Evolutionary conservation across 2,888 invertebrate species (phyloP), one percentile per base, ranked within the genome.

Genomic region (Mycalesis mineus): DNA sequence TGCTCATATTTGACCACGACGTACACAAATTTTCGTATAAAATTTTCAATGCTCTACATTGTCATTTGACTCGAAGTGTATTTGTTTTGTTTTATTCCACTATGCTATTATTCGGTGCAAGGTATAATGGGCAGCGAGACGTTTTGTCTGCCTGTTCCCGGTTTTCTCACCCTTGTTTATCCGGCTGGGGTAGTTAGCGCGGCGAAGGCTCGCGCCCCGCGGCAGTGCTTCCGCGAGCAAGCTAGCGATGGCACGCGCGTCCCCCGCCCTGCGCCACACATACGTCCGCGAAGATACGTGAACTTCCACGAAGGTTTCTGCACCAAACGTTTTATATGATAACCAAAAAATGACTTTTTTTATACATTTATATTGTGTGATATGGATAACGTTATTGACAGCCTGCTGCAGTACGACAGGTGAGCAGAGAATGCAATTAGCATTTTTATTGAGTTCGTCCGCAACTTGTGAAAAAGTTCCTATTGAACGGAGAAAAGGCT

Each of bases 131-230:
- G 80, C 77, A 82, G 82, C 83, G 88, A 88, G 89, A 89, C 89
- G 87, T 87, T 84, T 84, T 88, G 89, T 89, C 89, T 88, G 83
- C 80, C 74, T 74, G 82, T 84, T 80, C 82, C 83, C 82, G 79
- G 83, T 82, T 82, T 80, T 82, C 83, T 85, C 86, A 74, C 80
- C 80, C 80, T 84, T 88, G 88, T 88, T 89, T 88, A 88, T 88
- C 84, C 80, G 82, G 76, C 77, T 74, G 72, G 83, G 82, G 84
- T 79, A 78, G 82, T 79, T 76, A 74, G 78, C 68, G 81, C 78
- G 76, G 74, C 78, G 77, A 75, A 74, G 68, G 68, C 73, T 74
- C 70, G 74, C 66, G 67, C 70, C 74, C 75, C 74, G 74, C 74
- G 71, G 70, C 73, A 73, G 73, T 73, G 70, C 69, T 72, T 69